Evolutionary conservation across 2,888 invertebrate genomes (phyloP).

Genomic region (Polyommatus iphigenia): DNA sequence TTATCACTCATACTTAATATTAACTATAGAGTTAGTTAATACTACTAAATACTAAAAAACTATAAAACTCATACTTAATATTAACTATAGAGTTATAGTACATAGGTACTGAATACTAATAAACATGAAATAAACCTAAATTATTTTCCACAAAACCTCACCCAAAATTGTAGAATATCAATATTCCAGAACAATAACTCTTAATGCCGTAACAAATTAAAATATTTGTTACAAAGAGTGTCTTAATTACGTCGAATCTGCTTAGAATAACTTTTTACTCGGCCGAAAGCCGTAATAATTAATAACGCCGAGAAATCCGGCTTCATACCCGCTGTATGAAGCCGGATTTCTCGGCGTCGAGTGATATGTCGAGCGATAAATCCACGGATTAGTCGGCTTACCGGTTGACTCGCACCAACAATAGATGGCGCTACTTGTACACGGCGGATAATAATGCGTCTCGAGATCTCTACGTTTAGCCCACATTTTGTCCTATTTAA

Average conservation of each 20-base stretch:
- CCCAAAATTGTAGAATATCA: neutral
- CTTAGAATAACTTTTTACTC: constrained; percentile 43
- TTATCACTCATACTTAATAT: too few species aligned
- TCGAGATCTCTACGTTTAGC: neutral
- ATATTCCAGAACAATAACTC: constrained; percentile 22
- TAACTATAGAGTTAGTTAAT: too few species aligned
- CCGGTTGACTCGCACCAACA: constrained; percentile 32
- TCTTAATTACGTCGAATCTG: constrained; percentile 40
- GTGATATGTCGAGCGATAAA: constrained; percentile 39
- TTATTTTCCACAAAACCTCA: neutral
- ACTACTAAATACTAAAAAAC: too few species aligned
- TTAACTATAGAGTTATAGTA: too few species aligned
- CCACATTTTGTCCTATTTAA: too few species aligned
- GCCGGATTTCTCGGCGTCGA: constrained; percentile 34
- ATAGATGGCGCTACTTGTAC: constrained; percentile 40
- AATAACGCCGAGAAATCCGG: too few species aligned
- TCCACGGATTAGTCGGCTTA: constrained; percentile 38
- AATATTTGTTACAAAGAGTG: constrained; percentile 37
- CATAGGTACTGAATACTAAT: neutral
- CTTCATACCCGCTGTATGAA: too few species aligned
- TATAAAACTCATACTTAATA: too few species aligned
- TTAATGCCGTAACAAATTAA: constrained; percentile 26
- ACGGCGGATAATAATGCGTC: neutral
- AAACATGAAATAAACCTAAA: neutral
- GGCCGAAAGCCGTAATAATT: constrained; percentile 40